Base-by-base conservation (phyloP, 2,888 invertebrate genomes). In the Sialis lutaria region DNA sequence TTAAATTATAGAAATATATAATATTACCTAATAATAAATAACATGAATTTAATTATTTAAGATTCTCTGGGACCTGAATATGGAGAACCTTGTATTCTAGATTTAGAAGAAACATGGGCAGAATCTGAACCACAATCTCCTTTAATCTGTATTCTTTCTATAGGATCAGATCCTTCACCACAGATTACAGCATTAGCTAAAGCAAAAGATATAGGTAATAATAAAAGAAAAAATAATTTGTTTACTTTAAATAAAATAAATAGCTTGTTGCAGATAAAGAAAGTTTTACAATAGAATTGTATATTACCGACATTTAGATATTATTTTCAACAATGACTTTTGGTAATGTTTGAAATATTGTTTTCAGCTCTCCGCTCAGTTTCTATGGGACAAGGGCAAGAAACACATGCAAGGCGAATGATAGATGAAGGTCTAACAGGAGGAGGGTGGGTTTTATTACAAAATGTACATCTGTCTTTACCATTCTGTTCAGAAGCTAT, bases 351-450 rank as follows among this genome's bases (percentile, higher is more conserved):
- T 22, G 22, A 22, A 22, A 22, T 22, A 22, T 53, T 50, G 49
- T 51, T 60, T 64, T 6, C 58, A 87, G 86, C 72, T 49, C 61
- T 88, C 9, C 82, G 83, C 60, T 79, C 87, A 1, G 90, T 96
- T 5, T 96, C 95, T 6, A 95, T 96, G 95, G 96, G 96, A 3
- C 96, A 96, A 73, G 96, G 95, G 0, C 95, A 96, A 69, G 96
- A 84, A 60, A 67, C 83, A 57, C 40, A 44, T 13, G 47, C 39
- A 12, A 40, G 33, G 6, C 39, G 40, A 33, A 40, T 47, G 2
- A 46, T 44, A 44, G 41, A 39, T 6, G 44, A 47, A 6, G 47
- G 47, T 6, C 40, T 47, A 3, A 13, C 31, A 4, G 35, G 12
- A 12, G 95, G 96, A 0, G 86, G 89, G 9, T 96, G 95, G 95